Evolutionary conservation across 2,888 invertebrate genomes (phyloP).

Genomic region (Gastrophysa polygoni): DNA sequence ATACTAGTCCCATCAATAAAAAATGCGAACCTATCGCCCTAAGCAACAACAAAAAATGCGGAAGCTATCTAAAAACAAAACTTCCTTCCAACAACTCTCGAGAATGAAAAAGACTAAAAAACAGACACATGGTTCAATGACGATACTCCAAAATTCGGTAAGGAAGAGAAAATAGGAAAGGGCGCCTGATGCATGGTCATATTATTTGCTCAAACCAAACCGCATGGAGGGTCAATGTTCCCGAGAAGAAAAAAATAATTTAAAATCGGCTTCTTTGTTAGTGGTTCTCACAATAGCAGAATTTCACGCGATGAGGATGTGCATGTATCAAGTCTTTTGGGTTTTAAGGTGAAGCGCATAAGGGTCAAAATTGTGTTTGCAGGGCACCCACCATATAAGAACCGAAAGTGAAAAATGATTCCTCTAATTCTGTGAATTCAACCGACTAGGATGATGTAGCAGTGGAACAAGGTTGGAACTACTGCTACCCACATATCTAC

Average conservation of each 20-base stretch:
- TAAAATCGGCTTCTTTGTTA: constrained; percentile 48
- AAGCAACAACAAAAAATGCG: constrained; percentile 31
- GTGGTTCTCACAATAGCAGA: constrained; percentile 45
- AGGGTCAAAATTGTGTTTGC: constrained; percentile 25
- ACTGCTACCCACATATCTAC: background rate
- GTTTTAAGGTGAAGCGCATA: constrained; percentile 23
- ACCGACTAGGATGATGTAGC: constrained; percentile 27
- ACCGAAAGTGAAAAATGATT: constrained; percentile 50
- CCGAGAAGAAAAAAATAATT: constrained; percentile 42
- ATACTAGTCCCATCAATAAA: too few species aligned
- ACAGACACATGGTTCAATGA: constrained; percentile 35
- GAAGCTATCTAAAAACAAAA: constrained; percentile 26
- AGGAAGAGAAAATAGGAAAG: constrained; percentile 29
- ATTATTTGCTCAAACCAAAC: constrained; percentile 35
- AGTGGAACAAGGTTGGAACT: constrained; percentile 24
- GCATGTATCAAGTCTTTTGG: constrained; percentile 14
- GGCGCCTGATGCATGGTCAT: constrained; percentile 35
- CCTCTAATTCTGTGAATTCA: constrained; percentile 41
- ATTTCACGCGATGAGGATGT: constrained; percentile 46
- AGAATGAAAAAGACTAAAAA: constrained; percentile 30
- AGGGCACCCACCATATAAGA: constrained; percentile 43
- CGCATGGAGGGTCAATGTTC: constrained; percentile 30
- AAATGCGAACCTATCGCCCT: too few species aligned
- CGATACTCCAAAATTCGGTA: constrained; percentile 26
- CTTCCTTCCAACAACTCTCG: constrained; percentile 16